Conservation (phyloP, 1,140 invertebrate species). For the Bombus consobrinus region DNA sequence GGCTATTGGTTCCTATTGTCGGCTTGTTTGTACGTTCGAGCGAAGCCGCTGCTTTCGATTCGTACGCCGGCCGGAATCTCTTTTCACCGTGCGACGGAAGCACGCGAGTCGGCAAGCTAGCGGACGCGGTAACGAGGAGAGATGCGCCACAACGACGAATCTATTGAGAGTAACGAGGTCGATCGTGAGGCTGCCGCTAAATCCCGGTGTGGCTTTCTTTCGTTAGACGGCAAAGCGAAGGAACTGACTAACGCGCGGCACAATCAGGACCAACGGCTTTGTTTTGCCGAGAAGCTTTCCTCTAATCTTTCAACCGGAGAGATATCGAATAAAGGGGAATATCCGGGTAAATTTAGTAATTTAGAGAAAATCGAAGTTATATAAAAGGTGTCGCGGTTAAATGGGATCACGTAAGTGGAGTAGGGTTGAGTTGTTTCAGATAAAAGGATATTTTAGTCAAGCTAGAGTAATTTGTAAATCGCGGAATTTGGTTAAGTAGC, state of each 20-base stretch:
- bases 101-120: background rate
- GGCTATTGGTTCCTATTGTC: constrained; percentile 31
- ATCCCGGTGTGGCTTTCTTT: background rate
- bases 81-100: constrained; percentile 10
- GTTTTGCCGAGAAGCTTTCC: background rate
- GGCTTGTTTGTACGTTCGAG: constrained; percentile 27
- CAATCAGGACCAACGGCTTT: background rate
- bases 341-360: background rate
- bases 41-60: constrained; percentile 7
- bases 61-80: background rate
- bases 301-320: background rate
- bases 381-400: background rate
- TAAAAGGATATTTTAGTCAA: background rate
- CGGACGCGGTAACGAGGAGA: constrained; percentile 33
- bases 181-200: background rate
- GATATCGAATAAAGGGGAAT: background rate
- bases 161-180: constrained; percentile 28
- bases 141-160: background rate
- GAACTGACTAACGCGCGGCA: background rate
- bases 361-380: background rate
- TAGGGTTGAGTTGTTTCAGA: background rate
- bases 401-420: background rate
- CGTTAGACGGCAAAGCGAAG: background rate
- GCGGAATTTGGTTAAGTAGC: no score
- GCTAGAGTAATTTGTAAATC: background rate